Evolutionary conservation across 2,888 invertebrate species (phyloP), one percentile per base, ranked within the genome.

Genomic region (Emmelina monodactyla): DNA sequence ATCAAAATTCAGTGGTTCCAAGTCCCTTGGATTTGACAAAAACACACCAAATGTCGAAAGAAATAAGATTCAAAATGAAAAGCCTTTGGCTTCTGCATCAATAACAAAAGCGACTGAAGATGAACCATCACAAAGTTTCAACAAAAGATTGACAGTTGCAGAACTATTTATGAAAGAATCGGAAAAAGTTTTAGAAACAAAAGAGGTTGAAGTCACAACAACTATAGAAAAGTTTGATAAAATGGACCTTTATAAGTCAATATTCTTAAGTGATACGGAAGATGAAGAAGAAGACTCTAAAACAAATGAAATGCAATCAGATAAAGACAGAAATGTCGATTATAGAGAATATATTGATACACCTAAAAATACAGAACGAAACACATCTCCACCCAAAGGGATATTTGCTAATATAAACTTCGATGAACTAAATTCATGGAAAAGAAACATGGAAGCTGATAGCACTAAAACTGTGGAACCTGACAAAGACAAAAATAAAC

Each of bases 241-340:
- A 66, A 76, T 81, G 61, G 95, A 95, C 65, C 73, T 97, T 2
- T 97, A 94, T 55, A 92, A 92, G 64, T 89, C 93, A 0, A 92
- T 97, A 51, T 97, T 97, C 58, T 82, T 91, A 15, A 88, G 88
- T 50, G 91, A 91, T 39, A 89, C 88, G 53, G 91, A 88, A 49
- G 83, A 84, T 10, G 88, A 88, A 33, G 75, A 76, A 2, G 72
- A 71, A 32, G 55, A 47, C 16, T 66, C 66, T 25, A 63, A 65
- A 37, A 46, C 48, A 28, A 38, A 40, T 34, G 43, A 35, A 28
- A 39, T 34, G 16, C 31, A 29, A 32, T 37, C 29, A 31, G 34
- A 14, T 16, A 48, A 42, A 22, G 45, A 41, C 4, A 40, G 34
- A n/a, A 42, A 35, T 14, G 44, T 41, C 7, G 37, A 31, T 4